Base-by-base conservation (phyloP, 2,113 vertebrate genomes). In the Hypanus sabinus region DNA sequence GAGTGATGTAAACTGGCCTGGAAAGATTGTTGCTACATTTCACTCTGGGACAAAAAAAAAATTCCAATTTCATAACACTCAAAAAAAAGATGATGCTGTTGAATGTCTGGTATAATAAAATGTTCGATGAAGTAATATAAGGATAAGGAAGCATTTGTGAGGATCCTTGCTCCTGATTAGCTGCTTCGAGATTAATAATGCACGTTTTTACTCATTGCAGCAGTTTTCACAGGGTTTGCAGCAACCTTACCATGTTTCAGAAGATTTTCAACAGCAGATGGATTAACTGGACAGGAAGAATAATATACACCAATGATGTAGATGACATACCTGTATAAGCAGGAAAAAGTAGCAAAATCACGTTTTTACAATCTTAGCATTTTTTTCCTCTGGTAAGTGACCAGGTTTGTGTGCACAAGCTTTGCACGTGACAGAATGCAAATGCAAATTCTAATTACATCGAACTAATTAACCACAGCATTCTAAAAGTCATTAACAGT, bases 381-480 rank as follows among this genome's bases (percentile, higher is more conserved):
- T 60, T 87, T 60, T 30, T 27, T 87, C 9, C 30, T 9, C 85
- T 62, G n/a, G 2, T 65, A 30, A 65, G 30, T 33, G 85, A 33
- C n/a, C 1, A 65, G 85, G 7, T 90, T 65, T 2, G 60, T 11
- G 24, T 85, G 30, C 18, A 62, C 60, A 68, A 30, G 16, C 57
- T 27, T 60, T 88, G 57, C 27, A n/a, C 30, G 60, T 62, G 83
- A n/a, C 83, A 62, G 27, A n/a, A 88, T 87, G 83, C 57, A 88
- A 68, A 33, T 65, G 62, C 33, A 20, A 90, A 90, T 90, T n/a
- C 16, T 90, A 90, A 90, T 90, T 90, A 90, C 85, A 68, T 68
- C n/a, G 60, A 9, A 65, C 60, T 90, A 60, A 65, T 90, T 90
- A 65, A 90, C 85, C 85, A 90, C 5, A 62, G 85, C 30, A 90